Base-by-base conservation (phyloP, 2,113 vertebrate species). In the Pleuronectes platessa region DNA sequence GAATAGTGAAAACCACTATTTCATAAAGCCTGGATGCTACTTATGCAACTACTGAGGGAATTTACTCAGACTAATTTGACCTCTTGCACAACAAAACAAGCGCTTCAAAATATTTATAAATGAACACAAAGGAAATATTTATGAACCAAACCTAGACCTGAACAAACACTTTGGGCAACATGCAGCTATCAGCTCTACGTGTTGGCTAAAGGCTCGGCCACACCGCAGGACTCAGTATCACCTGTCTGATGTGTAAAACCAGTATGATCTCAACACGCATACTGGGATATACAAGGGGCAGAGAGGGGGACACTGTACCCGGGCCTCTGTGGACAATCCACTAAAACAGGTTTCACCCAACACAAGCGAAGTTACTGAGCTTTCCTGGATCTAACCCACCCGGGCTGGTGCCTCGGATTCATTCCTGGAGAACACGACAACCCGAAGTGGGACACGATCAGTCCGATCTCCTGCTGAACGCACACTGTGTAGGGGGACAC, bases 51-150 rank as follows among this genome's bases (percentile, higher is more conserved):
- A 61, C 59, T 42, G 40, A 14, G 47, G 35, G 31, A 26, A 59
- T 42, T 71, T 72, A 42, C 65, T 63, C 58, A 74, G 58, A 31
- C 26, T 40, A 27, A 47, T 60, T 8, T 56, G 9, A 66, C 2
- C 4, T 13, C 10, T 42, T n/a, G 42, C 2, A 68, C 60, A 31
- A 12, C 63, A 23, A 59, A 15, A 67, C 24, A 23, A 54, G 40
- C 49, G 4, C 35, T 45, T 31, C 4, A 20, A 7, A 23, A 23
- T 14, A 47, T 10, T n/a, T 37, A 67, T 2, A 31, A 3, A 45
- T 47, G 35, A 37, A 47, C 55, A 13, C 40, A 27, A 40, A 45
- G 17, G 20, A 70, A 21, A n/a, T 23, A 37, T 10, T 27, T 14
- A 18, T 18, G 15, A 51, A 61, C 21, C 51, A 42, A 66, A 49